phyloP scores from a whole-genome alignment of 2,888 invertebrate species.

The Entomobrya proxima region DNA sequence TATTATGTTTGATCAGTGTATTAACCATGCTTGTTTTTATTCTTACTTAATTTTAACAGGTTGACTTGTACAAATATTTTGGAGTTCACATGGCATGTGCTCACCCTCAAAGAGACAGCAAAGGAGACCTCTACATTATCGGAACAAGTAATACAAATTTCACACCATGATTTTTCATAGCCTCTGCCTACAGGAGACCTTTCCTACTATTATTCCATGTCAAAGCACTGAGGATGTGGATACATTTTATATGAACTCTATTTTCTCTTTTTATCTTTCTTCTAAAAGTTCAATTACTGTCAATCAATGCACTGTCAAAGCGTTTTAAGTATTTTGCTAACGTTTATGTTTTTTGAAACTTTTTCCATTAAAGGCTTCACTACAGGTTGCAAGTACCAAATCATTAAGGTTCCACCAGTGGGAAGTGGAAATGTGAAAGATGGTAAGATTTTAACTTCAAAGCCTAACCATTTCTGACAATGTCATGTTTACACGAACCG shows the following conservation, averaged over 20 bases:
- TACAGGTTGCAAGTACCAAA: constrained; percentile 77
- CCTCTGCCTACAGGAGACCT: neutral
- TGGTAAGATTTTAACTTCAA: constrained; percentile 73
- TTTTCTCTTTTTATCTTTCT: neutral
- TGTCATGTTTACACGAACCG: neutral
- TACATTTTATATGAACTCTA: no score
- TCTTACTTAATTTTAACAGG: constrained; percentile 53
- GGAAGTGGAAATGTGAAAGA: constrained; percentile 74
- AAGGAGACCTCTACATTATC: constrained; percentile 78
- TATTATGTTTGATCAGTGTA: no score
- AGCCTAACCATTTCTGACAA: neutral
- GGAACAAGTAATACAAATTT: constrained; percentile 76
- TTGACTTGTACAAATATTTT: constrained; percentile 77
- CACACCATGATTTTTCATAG: neutral
- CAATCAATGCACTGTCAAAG: neutral
- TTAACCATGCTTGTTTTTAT: constrained; percentile 2
- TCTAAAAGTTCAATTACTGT: neutral
- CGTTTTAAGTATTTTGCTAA: neutral
- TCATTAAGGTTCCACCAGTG: constrained; percentile 76
- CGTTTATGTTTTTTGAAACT: no score
- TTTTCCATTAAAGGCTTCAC: constrained; percentile 73
- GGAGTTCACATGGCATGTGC: constrained; percentile 78
- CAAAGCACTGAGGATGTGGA: no score
- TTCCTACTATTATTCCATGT: no score
- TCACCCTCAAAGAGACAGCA: constrained; percentile 78